Base-by-base conservation (phyloP, 2,797 vertebrate genomes). In the Coregonus sp. region DNA sequence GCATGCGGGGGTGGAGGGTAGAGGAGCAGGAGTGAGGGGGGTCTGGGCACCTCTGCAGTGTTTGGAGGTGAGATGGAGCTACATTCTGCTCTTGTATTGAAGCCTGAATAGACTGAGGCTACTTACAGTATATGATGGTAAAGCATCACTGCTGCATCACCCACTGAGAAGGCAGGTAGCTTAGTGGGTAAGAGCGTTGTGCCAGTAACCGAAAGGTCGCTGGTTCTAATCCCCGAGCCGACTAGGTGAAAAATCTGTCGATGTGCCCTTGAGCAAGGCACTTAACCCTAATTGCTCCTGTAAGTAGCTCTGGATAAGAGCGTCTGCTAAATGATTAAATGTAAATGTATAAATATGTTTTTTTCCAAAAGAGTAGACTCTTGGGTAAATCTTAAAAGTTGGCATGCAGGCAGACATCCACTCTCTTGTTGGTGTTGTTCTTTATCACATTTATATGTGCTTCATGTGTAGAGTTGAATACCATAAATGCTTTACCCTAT, bases 1-100 rank as follows among this genome's bases (percentile, higher is more conserved):
- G 85, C 87, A 89, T 88, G 85, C 91, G 81, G 85, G 87, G 84
- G 20, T 67, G 71, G 74, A 56, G 75, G 74, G 56, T 37, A 9
- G 15, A 11, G 51, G 51, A 76, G 82, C 20, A 77, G 85, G 72
- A n/a, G 73, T 63, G 70, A 71, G 59, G 72, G 65, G 25, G 29
- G 83, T 79, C 79, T n/a, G 25, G 76, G 70, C n/a, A 80, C 66
- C 59, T 33, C 31, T 4, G 18, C 67, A 61, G 14, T 70, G 31
- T 73, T 79, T 86, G 59, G 56, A 75, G 72, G 37, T 1, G 1
- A 73, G 15, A 63, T 47, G 54, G 20, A 77, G 54, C 79, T 33
- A 5, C 65, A 68, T 20, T 75, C 72, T 54, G 40, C 61, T 54
- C 80, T 51, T 71, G 47, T 56, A 50, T 78, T 66, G 74, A 29